phyloP scores from a whole-genome alignment of 1,140 invertebrate species.

The Drosophila dunni region DNA sequence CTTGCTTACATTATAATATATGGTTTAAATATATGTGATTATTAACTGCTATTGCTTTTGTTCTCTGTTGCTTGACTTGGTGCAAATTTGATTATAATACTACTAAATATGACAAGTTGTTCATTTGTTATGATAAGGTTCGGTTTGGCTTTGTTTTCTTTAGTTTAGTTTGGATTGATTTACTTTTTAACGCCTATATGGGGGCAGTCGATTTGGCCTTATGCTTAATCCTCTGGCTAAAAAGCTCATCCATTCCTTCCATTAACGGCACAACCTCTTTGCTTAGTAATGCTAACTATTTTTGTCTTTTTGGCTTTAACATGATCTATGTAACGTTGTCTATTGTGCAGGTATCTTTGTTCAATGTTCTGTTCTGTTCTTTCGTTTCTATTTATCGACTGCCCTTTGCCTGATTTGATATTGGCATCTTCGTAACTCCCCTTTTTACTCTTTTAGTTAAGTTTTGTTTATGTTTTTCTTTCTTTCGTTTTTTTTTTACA shows the following conservation, averaged over 20 bases:
- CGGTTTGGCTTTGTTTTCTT: neutral
- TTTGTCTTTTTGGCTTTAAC: conserved; percentile 1
- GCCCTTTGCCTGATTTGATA: conserved; percentile 31
- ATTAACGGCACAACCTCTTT: conserved; percentile 37
- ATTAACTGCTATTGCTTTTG: conserved; percentile 35
- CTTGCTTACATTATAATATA: conserved; percentile 50
- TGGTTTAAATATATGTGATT: conserved; percentile 54
- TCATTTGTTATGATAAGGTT: neutral
- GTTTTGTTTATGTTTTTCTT: conserved; percentile 18
- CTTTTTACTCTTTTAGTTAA: conserved; percentile 37
- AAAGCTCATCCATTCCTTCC: conserved; percentile 4
- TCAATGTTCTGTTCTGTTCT: neutral
- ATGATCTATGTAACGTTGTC: conserved; percentile 26
- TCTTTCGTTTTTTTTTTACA: conserved; percentile 34
- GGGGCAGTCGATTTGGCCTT: conserved; percentile 28
- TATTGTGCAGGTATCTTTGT: conserved; percentile 28
- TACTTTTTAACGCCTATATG: neutral
- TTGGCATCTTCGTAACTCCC: conserved; percentile 21
- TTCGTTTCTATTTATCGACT: conserved; percentile 24
- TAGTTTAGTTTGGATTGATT: neutral
- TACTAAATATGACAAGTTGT: conserved; percentile 3
- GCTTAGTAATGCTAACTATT: conserved; percentile 23
- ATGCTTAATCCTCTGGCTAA: neutral
- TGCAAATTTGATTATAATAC: conserved; percentile 48
- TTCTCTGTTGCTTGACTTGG: conserved; percentile 60